These are phyloP conservation scores for Sorex maritimensis DNA, from an alignment of 2,797 vertebrate species.

Conservation along the genomic window DNA sequence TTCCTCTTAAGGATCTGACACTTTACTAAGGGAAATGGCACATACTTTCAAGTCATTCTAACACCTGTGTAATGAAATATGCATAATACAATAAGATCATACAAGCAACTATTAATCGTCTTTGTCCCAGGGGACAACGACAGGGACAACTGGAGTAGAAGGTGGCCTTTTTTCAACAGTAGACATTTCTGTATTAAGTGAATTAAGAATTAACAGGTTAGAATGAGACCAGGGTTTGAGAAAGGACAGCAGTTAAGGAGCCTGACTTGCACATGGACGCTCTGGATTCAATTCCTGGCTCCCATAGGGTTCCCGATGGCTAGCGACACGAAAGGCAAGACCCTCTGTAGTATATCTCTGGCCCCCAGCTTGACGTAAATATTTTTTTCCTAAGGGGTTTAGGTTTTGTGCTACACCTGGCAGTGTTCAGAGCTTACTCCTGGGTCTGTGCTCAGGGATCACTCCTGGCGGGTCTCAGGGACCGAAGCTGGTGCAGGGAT, in stretches of 20 bases:
- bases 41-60: constrained; percentile 41
- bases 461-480: too few relatives aligned
- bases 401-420: too few relatives aligned
- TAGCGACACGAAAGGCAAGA: too few relatives aligned
- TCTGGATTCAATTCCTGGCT: neutral
- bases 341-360: too few relatives aligned
- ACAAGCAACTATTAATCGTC: constrained; percentile 59
- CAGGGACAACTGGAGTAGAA: constrained; percentile 19
- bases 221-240: too few relatives aligned
- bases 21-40: constrained; percentile 50
- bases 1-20: constrained; percentile 55
- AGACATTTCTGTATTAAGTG: constrained; percentile 7
- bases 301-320: too few relatives aligned
- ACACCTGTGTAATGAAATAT: neutral
- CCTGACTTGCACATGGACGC: neutral
- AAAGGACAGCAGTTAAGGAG: neutral
- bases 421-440: too few relatives aligned
- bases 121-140: constrained; percentile 37
- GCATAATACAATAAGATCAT: constrained; percentile 56
- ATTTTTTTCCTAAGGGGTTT: too few relatives aligned
- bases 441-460: too few relatives aligned
- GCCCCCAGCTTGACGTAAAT: too few relatives aligned
- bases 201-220: too few relatives aligned
- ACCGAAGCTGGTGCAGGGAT: too few relatives aligned
- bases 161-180: neutral